phyloP scores from a whole-genome alignment of 2,888 invertebrate genomes.

The Lasioglossum morio region DNA sequence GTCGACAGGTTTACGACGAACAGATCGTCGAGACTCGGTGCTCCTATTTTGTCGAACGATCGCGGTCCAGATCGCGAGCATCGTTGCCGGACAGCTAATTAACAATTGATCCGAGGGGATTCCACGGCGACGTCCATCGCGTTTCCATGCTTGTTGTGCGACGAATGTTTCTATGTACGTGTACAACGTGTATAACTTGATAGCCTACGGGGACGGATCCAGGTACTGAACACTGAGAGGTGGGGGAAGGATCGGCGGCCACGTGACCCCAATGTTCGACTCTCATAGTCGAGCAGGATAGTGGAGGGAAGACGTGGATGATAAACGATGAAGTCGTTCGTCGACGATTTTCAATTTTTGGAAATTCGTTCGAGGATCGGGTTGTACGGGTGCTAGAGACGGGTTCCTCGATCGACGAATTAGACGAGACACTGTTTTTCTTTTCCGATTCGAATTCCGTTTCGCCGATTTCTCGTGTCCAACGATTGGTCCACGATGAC shows the following conservation, averaged over 20 bases:
- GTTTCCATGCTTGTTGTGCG: conserved; percentile 76
- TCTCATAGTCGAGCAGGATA: not conserved
- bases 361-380: not conserved
- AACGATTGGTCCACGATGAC: not conserved
- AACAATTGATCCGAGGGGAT: conserved; percentile 14
- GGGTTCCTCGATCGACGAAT: not conserved
- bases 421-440: not conserved
- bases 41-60: not conserved
- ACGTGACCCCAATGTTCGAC: not conserved
- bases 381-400: not conserved
- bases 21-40: not conserved
- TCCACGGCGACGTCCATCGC: conserved; percentile 66
- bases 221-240: not conserved
- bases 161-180: conserved; percentile 80
- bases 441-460: not conserved
- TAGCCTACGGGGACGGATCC: conserved; percentile 66
- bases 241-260: not conserved
- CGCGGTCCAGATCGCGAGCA: not conserved
- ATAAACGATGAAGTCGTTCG: not conserved
- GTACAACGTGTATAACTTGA: conserved; percentile 72
- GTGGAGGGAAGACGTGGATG: not conserved
- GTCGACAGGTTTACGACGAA: not conserved
- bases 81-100: not conserved
- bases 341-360: not conserved
- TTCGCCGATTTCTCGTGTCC: not conserved